Percentiles rank a stretch among this genome's conserved stretches.
phyloP scores from a whole-genome alignment of 35 echinoderm and acorn worm species.

The Ophioderma brevispina region DNA sequence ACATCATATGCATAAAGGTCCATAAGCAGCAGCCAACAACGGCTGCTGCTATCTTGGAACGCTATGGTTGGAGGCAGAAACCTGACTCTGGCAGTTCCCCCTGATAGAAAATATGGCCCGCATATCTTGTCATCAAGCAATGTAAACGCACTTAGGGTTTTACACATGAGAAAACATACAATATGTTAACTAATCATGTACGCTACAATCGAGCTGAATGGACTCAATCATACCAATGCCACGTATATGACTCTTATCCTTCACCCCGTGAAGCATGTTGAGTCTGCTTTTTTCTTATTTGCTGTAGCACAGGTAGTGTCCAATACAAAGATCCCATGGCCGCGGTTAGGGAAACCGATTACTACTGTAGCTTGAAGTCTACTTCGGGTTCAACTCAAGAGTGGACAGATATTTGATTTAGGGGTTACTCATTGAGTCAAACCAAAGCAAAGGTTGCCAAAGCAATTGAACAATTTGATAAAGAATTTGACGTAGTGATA shows the following conservation, averaged over 20 bases:
- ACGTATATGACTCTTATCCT: conserved; percentile 73
- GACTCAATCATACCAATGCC: conserved; percentile 54
- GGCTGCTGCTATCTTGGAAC: conserved; percentile 61
- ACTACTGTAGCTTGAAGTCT: conserved; percentile 6
- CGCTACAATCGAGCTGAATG: conserved; percentile 65
- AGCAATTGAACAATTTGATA: conserved; percentile 28
- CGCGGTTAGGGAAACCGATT: conserved; percentile 9
- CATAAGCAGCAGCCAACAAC: conserved; percentile 86
- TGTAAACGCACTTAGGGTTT: not conserved
- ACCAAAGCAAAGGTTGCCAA: not conserved
- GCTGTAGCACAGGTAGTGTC: conserved; percentile 8
- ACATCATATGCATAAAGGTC: conserved; percentile 72
- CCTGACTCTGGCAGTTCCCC: conserved; percentile 54
- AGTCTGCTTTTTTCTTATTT: conserved; percentile 74
- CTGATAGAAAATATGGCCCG: conserved; percentile 12
- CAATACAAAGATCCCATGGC: conserved; percentile 12
- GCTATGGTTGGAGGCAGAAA: conserved; percentile 71
- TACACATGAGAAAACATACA: not conserved
- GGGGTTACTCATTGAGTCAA: conserved; percentile 33
- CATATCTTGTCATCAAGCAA: not conserved
- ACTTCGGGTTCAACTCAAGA: not conserved
- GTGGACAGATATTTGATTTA: conserved; percentile 34
- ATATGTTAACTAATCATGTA: conserved; percentile 74
- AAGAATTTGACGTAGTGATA: conserved; percentile 67
- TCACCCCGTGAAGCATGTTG: conserved; percentile 58